These are phyloP conservation scores for Noctua fimbriata DNA, from an alignment of 2,888 invertebrate species.

Conservation along the genomic window DNA sequence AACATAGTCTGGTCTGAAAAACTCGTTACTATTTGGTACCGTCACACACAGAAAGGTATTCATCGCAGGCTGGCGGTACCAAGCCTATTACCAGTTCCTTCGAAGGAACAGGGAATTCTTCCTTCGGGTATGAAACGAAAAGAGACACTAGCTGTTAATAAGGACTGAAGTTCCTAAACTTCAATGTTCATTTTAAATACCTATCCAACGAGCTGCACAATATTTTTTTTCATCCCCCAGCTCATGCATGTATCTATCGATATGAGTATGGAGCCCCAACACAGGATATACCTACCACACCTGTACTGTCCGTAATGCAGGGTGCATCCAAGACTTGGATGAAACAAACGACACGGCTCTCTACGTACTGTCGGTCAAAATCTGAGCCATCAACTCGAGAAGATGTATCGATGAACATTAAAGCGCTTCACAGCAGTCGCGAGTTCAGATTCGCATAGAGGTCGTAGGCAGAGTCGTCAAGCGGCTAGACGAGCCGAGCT, in stretches of 20 bases:
- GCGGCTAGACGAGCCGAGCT: not conserved
- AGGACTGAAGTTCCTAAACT: not conserved
- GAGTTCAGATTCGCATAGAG: not conserved
- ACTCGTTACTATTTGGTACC: not conserved
- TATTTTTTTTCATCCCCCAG: not conserved
- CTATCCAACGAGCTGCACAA: not conserved
- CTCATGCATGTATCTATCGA: not conserved
- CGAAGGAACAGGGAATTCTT: not conserved
- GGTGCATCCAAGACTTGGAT: not conserved
- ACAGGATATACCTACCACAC: not conserved
- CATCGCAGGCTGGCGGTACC: not conserved
- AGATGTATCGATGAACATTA: not conserved
- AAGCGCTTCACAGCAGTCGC: not conserved
- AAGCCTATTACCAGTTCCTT: not conserved
- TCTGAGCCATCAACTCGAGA: not conserved
- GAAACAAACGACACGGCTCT: not conserved
- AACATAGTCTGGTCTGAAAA: not conserved
- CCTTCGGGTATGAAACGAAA: not conserved
- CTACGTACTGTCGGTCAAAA: not conserved
- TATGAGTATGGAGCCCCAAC: not conserved
- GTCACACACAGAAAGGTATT: not conserved
- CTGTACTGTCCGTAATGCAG: not conserved
- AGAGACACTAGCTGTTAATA: not conserved
- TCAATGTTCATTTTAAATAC: no score
- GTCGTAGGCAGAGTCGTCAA: constrained; percentile 1